Conservation (phyloP, 2,113 vertebrate species). For the Phaethornis superciliosus region DNA sequence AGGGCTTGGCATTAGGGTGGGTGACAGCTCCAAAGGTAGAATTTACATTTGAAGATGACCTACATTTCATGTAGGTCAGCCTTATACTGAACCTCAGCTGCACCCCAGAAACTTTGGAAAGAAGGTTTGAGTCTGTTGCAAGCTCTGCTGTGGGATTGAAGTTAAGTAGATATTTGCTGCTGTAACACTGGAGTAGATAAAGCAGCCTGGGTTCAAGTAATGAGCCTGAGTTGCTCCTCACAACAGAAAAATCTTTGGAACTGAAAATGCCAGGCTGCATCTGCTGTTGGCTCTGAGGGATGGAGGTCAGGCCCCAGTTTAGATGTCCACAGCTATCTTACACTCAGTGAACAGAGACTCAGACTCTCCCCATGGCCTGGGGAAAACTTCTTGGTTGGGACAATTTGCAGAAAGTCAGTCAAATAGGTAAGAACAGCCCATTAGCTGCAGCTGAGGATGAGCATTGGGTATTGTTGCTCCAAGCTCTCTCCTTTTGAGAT, state of each 20-base stretch:
- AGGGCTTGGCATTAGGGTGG: not conserved
- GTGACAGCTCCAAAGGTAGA: not conserved
- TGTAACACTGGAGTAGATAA: not conserved
- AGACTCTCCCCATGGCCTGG: not conserved
- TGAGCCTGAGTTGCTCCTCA: not conserved
- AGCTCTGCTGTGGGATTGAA: not conserved
- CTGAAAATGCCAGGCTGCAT: not conserved
- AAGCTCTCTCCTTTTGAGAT: not conserved
- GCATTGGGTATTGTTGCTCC: not conserved
- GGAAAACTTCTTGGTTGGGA: not conserved
- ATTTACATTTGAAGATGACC: not conserved
- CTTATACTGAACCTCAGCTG: not conserved
- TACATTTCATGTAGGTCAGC: not conserved
- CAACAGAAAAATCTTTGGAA: not conserved
- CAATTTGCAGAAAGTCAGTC: not conserved
- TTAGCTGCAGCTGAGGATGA: not conserved
- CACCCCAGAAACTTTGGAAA: not conserved
- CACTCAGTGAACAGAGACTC: not conserved
- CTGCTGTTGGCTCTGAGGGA: not conserved
- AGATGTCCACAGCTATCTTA: not conserved
- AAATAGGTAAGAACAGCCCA: not conserved
- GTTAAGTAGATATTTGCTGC: not conserved
- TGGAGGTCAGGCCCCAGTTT: fast-evolving
- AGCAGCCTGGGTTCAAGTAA: not conserved
- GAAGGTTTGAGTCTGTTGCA: not conserved